These are phyloP conservation scores for Heliconius aoede DNA, from an alignment of 2,888 invertebrate genomes.

Conservation along the genomic window DNA sequence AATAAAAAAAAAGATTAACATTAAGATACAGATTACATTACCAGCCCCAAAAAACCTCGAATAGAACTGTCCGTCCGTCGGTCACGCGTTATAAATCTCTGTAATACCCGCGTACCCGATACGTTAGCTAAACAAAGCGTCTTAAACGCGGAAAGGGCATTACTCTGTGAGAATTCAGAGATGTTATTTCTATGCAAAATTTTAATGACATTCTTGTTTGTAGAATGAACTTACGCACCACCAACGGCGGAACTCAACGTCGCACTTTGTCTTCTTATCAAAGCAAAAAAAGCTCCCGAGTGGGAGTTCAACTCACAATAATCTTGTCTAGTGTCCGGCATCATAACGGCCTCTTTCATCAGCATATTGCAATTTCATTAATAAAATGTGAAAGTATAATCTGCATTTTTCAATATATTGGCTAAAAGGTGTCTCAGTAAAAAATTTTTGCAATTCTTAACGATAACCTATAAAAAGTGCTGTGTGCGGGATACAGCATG, in stretches of 20 bases:
- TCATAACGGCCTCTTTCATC: background rate
- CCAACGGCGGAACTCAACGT: background rate
- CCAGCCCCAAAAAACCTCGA: slow-evolving; percentile 7
- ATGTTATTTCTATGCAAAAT: slow-evolving; percentile 11
- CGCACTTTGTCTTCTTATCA: background rate
- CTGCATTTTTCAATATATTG: background rate
- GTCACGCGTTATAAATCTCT: slow-evolving; percentile 42
- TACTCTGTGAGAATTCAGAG: slow-evolving; percentile 21
- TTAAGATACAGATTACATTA: slow-evolving; percentile 19
- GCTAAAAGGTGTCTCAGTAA: background rate
- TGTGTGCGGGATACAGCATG: too few relatives aligned
- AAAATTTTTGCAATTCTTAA: background rate
- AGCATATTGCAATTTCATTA: background rate
- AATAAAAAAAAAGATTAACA: background rate
- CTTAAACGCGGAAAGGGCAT: slow-evolving; percentile 22
- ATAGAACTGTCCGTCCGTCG: slow-evolving; percentile 4
- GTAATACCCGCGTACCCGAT: slow-evolving; percentile 31
- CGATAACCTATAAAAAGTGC: background rate
- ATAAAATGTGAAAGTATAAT: background rate
- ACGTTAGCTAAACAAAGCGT: slow-evolving; percentile 33
- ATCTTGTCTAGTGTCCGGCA: background rate
- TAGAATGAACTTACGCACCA: too few relatives aligned
- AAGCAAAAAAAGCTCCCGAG: background rate
- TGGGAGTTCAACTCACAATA: background rate
- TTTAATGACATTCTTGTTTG: background rate